Evolutionary conservation across 2,797 vertebrate species (phyloP), one percentile per base, ranked within the genome.

Genomic region (Chaenodraco wilsoni): DNA sequence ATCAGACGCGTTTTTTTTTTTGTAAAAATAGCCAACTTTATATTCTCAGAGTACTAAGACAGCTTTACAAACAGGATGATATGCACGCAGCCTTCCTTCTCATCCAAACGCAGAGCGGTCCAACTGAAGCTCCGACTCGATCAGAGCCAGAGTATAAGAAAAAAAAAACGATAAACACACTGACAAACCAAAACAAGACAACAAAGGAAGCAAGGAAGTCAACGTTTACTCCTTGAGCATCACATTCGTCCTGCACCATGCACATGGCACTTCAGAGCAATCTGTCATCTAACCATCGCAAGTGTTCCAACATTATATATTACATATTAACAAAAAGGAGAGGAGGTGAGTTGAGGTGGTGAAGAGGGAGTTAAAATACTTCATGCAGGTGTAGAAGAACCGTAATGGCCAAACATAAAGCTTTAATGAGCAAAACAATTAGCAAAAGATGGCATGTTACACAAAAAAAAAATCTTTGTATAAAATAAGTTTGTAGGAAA

Each of bases 11-110:
- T 10, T 49, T 43, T 41, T 3, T 3, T 69, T 81, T 96, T 95
- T 97, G 97, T 98, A 98, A 98, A 98, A 98, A 98, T 98, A 99
- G 96, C 96, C 96, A 96, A 97, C 95, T 97, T 96, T 96, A 97
- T 98, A 96, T 97, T 96, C 94, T 97, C 96, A 94, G 96, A 95
- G 92, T 96, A 95, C 96, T 95, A 93, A 96, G 92, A 97, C 95
- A 96, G 95, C 95, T 97, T 97, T 97, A 97, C 97, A 98, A 97
- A 97, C 85, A 95, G 95, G 95, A 97, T 96, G 96, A 96, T 96
- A 96, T 96, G 96, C 96, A 97, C 95, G 96, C 95, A 76, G 95
- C 84, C 84, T 90, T 89, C 81, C 95, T 95, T 84, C 67, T 79
- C 90, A 93, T 93, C 94, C 88, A 94, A 84, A 94, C 94, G 92